Percentiles rank a stretch among this genome's conserved stretches.
These are phyloP conservation scores for Syrmaticus mikado DNA, from an alignment of 2,113 vertebrate species.

Conservation along the genomic window DNA sequence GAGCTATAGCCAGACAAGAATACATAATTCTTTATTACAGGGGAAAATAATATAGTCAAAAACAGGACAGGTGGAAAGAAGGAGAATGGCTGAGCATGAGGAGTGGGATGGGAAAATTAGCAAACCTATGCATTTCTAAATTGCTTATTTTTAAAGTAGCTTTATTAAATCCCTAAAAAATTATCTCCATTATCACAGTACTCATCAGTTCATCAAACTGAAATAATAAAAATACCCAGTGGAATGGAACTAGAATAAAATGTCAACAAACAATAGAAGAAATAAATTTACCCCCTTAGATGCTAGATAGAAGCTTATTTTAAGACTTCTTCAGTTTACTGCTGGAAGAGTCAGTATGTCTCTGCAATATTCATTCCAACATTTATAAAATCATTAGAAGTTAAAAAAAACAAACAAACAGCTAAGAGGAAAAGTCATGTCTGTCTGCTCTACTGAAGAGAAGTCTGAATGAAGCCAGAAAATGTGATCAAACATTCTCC, in stretches of 20 bases:
- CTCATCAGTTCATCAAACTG: background rate
- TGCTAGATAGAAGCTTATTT: background rate
- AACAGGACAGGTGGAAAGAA: background rate
- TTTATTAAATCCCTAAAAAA: slow-evolving; percentile 1
- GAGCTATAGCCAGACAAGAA: background rate
- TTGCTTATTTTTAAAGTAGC: background rate
- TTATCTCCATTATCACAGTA: background rate
- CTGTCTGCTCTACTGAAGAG: background rate
- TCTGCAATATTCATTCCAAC: background rate
- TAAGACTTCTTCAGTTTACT: background rate
- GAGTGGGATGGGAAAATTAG: background rate
- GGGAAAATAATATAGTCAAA: background rate
- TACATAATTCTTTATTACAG: background rate
- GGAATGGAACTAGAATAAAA: background rate
- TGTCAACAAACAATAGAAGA: background rate
- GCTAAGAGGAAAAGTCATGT: background rate
- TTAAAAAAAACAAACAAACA: background rate
- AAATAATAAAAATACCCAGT: background rate
- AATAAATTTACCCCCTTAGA: background rate
- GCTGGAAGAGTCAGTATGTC: background rate
- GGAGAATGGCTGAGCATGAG: background rate
- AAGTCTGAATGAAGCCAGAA: background rate
- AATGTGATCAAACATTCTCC: background rate
- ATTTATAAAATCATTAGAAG: background rate
- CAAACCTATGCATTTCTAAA: background rate